Evolutionary conservation across 2,113 vertebrate genomes (phyloP).

Genomic region (Hippocampus comes): DNA sequence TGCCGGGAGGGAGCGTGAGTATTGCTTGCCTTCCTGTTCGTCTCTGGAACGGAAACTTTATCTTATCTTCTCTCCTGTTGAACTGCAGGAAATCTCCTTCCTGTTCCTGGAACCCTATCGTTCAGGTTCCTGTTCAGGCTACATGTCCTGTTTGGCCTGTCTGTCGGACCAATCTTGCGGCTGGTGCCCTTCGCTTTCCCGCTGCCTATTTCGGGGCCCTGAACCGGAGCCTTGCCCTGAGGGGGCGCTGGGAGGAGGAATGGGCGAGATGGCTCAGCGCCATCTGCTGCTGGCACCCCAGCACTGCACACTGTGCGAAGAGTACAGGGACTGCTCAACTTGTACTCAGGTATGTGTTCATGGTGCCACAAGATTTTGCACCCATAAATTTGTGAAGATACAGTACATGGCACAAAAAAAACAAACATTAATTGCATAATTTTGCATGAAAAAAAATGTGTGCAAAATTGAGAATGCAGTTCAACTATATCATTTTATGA

Average conservation of each 20-base stretch:
- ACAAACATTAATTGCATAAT: not conserved
- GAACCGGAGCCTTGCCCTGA: conserved; percentile 68
- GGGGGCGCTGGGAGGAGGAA: conserved; percentile 26
- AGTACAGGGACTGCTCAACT: conserved; percentile 85
- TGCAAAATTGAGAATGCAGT: not conserved
- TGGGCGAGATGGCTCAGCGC: conserved; percentile 44
- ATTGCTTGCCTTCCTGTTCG: not conserved
- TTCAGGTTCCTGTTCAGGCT: conserved; percentile 75
- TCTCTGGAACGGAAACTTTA: not conserved
- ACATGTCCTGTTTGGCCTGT: conserved; percentile 84
- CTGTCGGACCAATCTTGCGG: conserved; percentile 88
- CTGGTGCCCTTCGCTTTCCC: conserved; percentile 78
- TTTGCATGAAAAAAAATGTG: not conserved
- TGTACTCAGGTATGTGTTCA: conserved; percentile 78
- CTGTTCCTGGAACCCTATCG: conserved; percentile 87
- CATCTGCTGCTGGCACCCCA: conserved; percentile 81
- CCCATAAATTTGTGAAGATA: not conserved
- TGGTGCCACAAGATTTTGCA: not conserved
- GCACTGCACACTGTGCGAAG: conserved; percentile 85
- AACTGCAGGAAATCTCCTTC: conserved; percentile 84
- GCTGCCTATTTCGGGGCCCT: conserved; percentile 73
- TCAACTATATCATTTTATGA: not conserved
- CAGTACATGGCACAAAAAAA: not conserved
- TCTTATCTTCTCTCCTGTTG: not conserved
- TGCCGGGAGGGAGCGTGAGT: conserved; percentile 85